Evolutionary conservation across 2,113 vertebrate species (phyloP).

Genomic region (Amphiprion percula): DNA sequence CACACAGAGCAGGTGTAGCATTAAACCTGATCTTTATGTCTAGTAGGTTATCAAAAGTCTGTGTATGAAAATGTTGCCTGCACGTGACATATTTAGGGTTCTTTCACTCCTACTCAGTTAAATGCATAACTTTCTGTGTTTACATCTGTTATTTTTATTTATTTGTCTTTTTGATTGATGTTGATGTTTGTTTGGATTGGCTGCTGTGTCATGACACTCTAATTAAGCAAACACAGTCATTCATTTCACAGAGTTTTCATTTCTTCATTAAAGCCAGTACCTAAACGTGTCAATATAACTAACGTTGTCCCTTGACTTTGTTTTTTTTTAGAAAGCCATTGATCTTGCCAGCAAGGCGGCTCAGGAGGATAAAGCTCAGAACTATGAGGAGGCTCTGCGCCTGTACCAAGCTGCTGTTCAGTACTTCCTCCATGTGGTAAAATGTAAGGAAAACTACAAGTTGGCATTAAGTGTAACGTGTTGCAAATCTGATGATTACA

Average conservation of each 20-base stretch:
- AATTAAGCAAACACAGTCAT: too few species aligned
- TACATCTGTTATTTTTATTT: not conserved
- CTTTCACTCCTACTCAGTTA: not conserved
- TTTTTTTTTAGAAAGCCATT: conserved; percentile 93
- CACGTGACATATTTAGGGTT: too few species aligned
- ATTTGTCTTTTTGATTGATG: not conserved
- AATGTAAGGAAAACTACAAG: conserved; percentile 87
- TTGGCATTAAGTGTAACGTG: not conserved
- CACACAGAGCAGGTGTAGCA: conserved; percentile 10
- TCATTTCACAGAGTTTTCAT: not conserved
- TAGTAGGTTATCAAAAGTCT: not conserved
- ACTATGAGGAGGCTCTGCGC: conserved; percentile 94
- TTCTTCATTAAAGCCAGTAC: not conserved
- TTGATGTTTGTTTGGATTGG: conserved; percentile 17
- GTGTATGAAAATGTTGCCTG: too few species aligned
- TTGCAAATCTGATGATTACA: not conserved
- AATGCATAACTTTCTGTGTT: not conserved
- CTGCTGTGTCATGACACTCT: not conserved
- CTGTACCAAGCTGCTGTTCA: conserved; percentile 95
- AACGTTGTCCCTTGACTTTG: conserved; percentile 15
- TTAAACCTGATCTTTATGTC: not conserved
- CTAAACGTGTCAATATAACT: not conserved
- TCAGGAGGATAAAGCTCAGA: conserved; percentile 96
- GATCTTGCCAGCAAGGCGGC: conserved; percentile 95
- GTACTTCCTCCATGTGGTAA: conserved; percentile 97